A percentile compares a stretch with the other conserved stretches of the same genome.
Conservation (phyloP, 2,113 vertebrate genomes). For the Euleptes europaea region DNA sequence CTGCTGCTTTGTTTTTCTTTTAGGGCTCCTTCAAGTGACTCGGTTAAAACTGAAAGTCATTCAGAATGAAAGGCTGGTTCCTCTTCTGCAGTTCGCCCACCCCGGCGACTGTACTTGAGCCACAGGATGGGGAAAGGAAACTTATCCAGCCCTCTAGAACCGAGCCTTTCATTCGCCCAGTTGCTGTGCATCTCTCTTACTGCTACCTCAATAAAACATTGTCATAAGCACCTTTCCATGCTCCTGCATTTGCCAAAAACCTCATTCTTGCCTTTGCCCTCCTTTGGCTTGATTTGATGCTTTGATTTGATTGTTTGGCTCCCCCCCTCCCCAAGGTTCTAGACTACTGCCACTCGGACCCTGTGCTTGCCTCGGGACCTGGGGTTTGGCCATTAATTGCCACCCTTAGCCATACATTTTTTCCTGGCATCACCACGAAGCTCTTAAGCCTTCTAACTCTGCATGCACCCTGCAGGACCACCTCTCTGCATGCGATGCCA, state of each 20-base stretch:
- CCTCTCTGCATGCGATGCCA: too few species aligned
- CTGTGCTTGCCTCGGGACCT: too few species aligned
- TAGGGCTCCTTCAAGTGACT: neutral
- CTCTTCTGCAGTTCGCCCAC: neutral
- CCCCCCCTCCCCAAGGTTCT: neutral
- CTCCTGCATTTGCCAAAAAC: neutral
- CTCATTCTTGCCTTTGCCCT: neutral
- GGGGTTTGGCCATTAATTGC: neutral
- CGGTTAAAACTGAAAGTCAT: neutral
- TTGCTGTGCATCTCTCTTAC: conserved; percentile 10
- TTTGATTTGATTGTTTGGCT: neutral
- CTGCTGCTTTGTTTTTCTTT: neutral
- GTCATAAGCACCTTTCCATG: conserved; percentile 5
- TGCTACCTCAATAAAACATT: conserved; percentile 57
- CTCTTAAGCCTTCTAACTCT: neutral
- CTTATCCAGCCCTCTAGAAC: neutral
- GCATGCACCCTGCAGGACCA: neutral
- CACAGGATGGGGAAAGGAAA: too few species aligned
- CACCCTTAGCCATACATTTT: too few species aligned
- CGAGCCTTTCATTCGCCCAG: neutral
- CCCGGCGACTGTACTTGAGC: neutral
- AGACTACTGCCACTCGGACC: neutral
- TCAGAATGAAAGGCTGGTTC: neutral
- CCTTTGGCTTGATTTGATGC: neutral
- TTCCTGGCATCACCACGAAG: accelerated